Conservation (phyloP, 2,888 invertebrate genomes). For the Priocnemis perturbator region DNA sequence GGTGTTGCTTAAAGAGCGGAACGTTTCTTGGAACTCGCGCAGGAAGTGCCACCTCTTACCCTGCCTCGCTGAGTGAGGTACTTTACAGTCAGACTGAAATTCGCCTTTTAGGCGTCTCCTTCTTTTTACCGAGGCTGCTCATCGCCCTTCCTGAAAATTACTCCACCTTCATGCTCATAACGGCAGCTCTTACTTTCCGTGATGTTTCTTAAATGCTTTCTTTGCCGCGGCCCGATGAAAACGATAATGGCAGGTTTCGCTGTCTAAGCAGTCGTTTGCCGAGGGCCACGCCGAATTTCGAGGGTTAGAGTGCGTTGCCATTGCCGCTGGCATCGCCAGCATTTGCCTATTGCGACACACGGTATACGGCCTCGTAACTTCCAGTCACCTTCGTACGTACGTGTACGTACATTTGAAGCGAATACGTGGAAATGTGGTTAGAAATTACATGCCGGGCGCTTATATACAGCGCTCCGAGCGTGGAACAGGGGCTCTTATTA, state of each 20-base stretch:
- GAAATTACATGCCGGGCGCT: slow-evolving; percentile 66
- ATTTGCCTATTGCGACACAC: slow-evolving; percentile 38
- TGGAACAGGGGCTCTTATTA: slow-evolving; percentile 68
- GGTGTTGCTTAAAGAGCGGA: slow-evolving; percentile 53
- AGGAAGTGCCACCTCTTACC: slow-evolving; percentile 40
- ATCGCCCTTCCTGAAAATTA: not conserved
- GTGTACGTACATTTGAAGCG: slow-evolving; percentile 56
- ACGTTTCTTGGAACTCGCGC: slow-evolving; percentile 47
- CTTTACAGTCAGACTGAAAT: slow-evolving; percentile 10
- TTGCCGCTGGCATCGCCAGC: too few relatives aligned
- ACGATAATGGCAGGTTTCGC: not conserved
- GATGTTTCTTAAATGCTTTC: too few relatives aligned
- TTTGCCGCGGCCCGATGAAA: not conserved
- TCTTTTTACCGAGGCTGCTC: not conserved
- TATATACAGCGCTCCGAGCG: slow-evolving; percentile 57
- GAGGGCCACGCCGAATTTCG: too few relatives aligned
- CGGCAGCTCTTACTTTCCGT: too few relatives aligned
- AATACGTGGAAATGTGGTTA: slow-evolving; percentile 66
- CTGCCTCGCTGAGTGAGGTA: slow-evolving; percentile 11
- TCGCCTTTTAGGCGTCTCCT: not conserved
- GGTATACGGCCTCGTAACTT: slow-evolving; percentile 56
- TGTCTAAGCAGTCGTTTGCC: not conserved
- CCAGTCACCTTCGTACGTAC: slow-evolving; percentile 52
- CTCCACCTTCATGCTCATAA: not conserved
- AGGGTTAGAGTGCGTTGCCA: too few relatives aligned